phyloP scores from a whole-genome alignment of 2,113 vertebrate genomes.

The Sigmodon hispidus region DNA sequence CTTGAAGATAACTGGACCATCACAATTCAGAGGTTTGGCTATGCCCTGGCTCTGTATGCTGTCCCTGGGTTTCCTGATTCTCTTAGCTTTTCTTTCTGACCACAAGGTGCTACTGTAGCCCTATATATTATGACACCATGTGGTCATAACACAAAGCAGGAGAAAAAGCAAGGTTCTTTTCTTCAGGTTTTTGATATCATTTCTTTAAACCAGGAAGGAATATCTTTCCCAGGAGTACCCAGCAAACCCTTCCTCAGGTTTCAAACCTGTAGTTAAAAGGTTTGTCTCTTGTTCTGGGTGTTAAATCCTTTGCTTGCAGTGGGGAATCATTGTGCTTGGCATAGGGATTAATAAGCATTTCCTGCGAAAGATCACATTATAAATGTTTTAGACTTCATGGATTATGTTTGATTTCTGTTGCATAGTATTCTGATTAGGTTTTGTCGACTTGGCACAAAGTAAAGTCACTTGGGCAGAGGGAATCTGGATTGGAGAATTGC shows the following conservation, averaged over 20 bases:
- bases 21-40: background rate
- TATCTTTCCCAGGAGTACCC: slow-evolving; percentile 19
- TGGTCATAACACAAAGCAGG: background rate
- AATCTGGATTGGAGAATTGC: background rate
- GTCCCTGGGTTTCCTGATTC: background rate
- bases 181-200: background rate
- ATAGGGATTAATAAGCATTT: background rate
- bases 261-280: background rate
- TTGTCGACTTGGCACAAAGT: background rate
- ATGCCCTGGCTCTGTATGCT: background rate
- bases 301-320: background rate
- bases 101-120: background rate
- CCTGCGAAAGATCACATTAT: background rate
- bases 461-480: background rate
- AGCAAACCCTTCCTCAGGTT: background rate
- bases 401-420: background rate
- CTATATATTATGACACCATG: background rate
- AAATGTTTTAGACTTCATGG: background rate
- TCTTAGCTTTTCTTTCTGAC: background rate
- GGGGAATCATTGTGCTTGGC: background rate
- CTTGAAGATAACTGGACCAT: background rate
- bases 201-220: background rate
- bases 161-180: slow-evolving; percentile 2
- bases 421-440: background rate
- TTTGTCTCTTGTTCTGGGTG: background rate